These are phyloP conservation scores for Meandrina meandrites DNA, from an alignment of 92 coral and sea anemone genomes.

Conservation along the genomic window DNA sequence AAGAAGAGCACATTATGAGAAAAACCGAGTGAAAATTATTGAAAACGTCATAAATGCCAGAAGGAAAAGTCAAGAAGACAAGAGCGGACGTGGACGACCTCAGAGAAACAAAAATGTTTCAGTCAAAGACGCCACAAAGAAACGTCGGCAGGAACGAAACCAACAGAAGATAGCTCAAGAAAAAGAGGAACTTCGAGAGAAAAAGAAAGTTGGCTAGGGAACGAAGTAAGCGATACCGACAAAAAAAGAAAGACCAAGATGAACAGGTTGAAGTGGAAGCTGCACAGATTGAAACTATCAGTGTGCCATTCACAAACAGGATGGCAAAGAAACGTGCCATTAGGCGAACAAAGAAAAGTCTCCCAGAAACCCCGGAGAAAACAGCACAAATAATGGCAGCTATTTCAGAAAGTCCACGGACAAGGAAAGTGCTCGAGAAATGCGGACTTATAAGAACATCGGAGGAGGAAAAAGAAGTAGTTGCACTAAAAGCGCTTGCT, in stretches of 20 bases:
- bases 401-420: slow-evolving; percentile 6
- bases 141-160: background rate
- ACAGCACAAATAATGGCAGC: slow-evolving; percentile 17
- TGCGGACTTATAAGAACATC: background rate
- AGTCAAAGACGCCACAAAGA: slow-evolving; percentile 5
- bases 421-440: slow-evolving; percentile 6
- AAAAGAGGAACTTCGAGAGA: slow-evolving; percentile 7
- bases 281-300: background rate
- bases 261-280: background rate
- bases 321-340: slow-evolving; percentile 16
- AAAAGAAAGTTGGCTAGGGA: slow-evolving; percentile 8
- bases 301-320: slow-evolving; percentile 3
- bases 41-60: slow-evolving; percentile 22
- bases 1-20: background rate
- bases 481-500: slow-evolving; percentile 29
- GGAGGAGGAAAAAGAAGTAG: background rate
- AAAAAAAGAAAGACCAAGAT: slow-evolving; percentile 13
- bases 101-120: no score
- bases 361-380: slow-evolving; percentile 13
- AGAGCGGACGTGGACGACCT: slow-evolving; percentile 2
- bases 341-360: background rate
- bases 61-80: slow-evolving; percentile 17
- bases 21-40: slow-evolving; percentile 32
- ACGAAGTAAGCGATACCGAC: slow-evolving; percentile 8
- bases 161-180: background rate